Evolutionary conservation across 1,140 invertebrate species (phyloP), one percentile per base, ranked within the genome.

Genomic region (Scaptomyza montana): DNA sequence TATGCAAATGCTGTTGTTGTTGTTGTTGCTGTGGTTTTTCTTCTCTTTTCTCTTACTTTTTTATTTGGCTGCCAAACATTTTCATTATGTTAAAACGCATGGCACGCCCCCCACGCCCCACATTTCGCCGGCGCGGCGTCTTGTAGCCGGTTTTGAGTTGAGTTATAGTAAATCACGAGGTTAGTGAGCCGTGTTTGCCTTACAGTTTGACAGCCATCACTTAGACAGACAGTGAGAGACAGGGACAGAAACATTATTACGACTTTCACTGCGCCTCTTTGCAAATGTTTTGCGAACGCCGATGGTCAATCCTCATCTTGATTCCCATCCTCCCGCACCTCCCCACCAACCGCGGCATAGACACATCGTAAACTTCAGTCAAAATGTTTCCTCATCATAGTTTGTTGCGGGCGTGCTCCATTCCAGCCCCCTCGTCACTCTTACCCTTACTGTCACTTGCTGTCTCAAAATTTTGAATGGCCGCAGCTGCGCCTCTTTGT

Each of bases 21-120:
- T 28, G 30, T 16, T 2, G 7, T 45, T 25, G 8, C 19, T 36
- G 13, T 39, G 47, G 3, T 12, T 12, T 12, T 5, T 61, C 43
- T 47, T 9, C 5, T 33, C n/a, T 43, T 19, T 2, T 12, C n/a
- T 21, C 12, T 25, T 36, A 16, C 16, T 16, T 0, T 16, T 16
- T 16, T 16, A 16, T 43, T 3, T 19, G 25, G 7, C 25, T 36
- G 28, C 55, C 65, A 75, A 82, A 74, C 69, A 76, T 77, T 80
- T 85, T 78, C 81, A 85, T 85, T 85, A 85, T 87, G 82, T 66
- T 73, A 54, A 80, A 68, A 82, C 57, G 76, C 78, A 82, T 82
- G 78, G 64, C 78, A 86, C 82, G 78, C 81, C 82, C 62, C 67
- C 50, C 43, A n/a, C 5, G 41, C 50, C n/a, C 19, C 39, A 8